phyloP scores from a whole-genome alignment of 2,888 invertebrate genomes.

The Parnassius mnemosyne region DNA sequence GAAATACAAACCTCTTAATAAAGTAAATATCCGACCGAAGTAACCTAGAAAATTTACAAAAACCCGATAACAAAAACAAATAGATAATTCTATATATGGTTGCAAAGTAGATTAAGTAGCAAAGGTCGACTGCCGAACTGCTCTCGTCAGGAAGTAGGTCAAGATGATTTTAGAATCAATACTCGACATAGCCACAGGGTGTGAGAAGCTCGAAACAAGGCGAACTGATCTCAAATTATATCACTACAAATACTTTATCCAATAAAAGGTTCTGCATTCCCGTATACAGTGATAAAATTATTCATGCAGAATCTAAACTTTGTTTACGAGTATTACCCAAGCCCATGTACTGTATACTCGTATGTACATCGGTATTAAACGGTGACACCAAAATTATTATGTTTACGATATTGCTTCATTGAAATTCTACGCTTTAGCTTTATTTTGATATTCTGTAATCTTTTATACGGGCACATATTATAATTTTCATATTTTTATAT shows the following conservation, averaged over 20 bases:
- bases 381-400: constrained; percentile 17
- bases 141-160: constrained; percentile 38
- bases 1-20: no score
- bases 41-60: no score
- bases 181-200: constrained; percentile 32
- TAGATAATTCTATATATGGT: background rate
- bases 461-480: constrained; percentile 9
- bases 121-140: constrained; percentile 12
- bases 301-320: background rate
- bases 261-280: background rate
- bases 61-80: background rate
- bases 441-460: background rate
- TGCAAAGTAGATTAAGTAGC: background rate
- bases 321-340: background rate
- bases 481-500: constrained; percentile 1
- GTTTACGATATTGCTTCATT: constrained; percentile 5
- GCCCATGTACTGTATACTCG: background rate
- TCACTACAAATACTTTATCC: background rate
- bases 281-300: background rate
- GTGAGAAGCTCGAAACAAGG: background rate
- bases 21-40: no score
- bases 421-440: background rate
- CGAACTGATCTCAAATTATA: constrained; percentile 4
- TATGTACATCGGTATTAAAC: constrained; percentile 4
- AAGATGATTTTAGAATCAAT: constrained; percentile 54